phyloP scores from a whole-genome alignment of 30 jellyfish, hydroid and myxozoan species.

The Pseudorhiza aurosa region DNA sequence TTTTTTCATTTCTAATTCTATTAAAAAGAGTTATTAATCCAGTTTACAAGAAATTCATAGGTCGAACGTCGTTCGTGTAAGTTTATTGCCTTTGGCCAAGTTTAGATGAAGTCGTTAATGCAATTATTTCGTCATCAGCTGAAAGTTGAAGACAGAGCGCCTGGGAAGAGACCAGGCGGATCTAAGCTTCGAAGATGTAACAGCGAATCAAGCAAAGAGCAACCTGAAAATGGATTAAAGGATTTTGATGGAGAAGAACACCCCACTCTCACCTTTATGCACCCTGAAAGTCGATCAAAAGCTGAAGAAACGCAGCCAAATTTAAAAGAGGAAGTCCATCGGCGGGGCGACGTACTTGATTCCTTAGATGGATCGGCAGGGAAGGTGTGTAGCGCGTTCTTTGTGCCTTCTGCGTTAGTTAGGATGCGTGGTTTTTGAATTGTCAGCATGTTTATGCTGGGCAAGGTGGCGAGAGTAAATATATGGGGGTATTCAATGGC shows the following conservation, averaged over 20 bases:
- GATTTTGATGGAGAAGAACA: conserved; percentile 31
- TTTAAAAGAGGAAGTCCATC: neutral
- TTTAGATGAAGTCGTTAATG: too few species aligned
- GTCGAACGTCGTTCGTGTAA: too few species aligned
- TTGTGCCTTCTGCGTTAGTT: neutral
- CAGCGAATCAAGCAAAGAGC: conserved; percentile 71
- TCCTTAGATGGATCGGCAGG: conserved; percentile 18
- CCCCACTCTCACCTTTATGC: conserved; percentile 60
- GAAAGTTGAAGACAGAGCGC: conserved; percentile 73
- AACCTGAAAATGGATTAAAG: conserved; percentile 42
- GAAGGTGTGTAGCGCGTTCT: conserved; percentile 8
- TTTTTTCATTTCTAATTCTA: too few species aligned
- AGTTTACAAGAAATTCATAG: too few species aligned
- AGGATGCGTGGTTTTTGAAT: too few species aligned
- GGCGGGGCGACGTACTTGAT: neutral
- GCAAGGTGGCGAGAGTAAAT: too few species aligned
- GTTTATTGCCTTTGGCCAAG: too few species aligned
- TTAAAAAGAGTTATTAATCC: too few species aligned
- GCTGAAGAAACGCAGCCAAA: neutral
- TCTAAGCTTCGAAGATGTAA: conserved; percentile 61
- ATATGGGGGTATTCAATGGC: too few species aligned
- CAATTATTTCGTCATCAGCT: conserved; percentile 22
- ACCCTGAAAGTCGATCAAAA: conserved; percentile 24
- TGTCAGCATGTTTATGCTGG: too few species aligned
- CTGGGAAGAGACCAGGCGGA: conserved; percentile 67